phyloP scores from a whole-genome alignment of 2,113 vertebrate genomes.

The Takifugu bimaculatus region DNA sequence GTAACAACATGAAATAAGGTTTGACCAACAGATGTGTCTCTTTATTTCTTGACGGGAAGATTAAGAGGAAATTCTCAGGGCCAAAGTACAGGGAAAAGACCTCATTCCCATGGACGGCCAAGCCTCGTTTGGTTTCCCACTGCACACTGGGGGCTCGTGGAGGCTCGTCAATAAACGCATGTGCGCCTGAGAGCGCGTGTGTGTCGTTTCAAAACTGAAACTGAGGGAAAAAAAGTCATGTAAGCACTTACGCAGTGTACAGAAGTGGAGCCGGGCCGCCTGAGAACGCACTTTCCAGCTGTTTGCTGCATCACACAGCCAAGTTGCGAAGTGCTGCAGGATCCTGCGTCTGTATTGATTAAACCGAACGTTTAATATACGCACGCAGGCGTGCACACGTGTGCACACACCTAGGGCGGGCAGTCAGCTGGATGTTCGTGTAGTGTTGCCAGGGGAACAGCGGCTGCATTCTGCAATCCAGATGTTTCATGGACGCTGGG shows the following conservation, averaged over 20 bases:
- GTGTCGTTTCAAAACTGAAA: background rate
- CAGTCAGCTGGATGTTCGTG: conserved; percentile 55
- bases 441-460: conserved; percentile 62
- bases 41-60: background rate
- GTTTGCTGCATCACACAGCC: background rate
- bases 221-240: background rate
- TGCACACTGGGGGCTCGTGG: conserved; percentile 24
- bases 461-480: conserved; percentile 62
- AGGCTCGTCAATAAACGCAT: conserved; percentile 15
- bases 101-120: conserved; percentile 36
- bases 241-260: background rate
- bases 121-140: conserved; percentile 28
- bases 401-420: conserved; percentile 23
- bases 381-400: background rate
- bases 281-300: background rate
- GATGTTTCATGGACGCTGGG: conserved; percentile 62
- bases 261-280: background rate
- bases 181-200: conserved; percentile 3
- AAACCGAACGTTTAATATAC: background rate
- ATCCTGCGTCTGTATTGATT: background rate
- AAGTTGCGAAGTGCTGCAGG: background rate
- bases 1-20: background rate
- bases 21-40: background rate
- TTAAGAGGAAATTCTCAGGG: conserved; percentile 12
- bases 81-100: conserved; percentile 19